Evolutionary conservation across 1,140 invertebrate species (phyloP), one percentile per base, ranked within the genome.

Genomic region (Triops cancriformis): DNA sequence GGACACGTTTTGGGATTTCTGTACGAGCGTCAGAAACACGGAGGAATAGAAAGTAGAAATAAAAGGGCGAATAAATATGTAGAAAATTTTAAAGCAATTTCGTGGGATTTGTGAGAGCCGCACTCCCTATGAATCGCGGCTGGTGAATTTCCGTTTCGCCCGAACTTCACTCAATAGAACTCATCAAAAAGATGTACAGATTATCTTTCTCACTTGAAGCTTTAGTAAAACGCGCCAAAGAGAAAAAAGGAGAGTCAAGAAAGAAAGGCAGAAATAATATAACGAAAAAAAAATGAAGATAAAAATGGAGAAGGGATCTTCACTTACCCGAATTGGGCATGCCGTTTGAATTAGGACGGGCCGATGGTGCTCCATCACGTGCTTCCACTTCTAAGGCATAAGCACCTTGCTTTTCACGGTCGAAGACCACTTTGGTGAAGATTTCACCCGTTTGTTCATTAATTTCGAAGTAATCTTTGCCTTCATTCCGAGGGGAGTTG

Each of bases 361-460:
- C 95, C 1, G 95, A 97, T 11, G 95, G 92, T 76, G 94, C 93
- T 73, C 95, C 95, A 85, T 98, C 96, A 73, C 94, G 87, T 0
- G 95, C 96, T 83, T 95, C 94, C 78, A 98, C 94, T 83, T 96
- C 94, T 80, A 98, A 85, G 11, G 95, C 95, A 85, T 97, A 98
- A 37, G 95, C 95, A 26, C 93, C 93, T 83, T 97, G 94, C 87
- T 96, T 96, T 85, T 96, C 94, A 80, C 96, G 91, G 87, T 96
- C 93, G 87, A 98, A 97, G 79, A 96, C 91, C 73, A 94, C 88
- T 85, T 95, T 96, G 2, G 95, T 97, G 85, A 93, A 96, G 80
- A 98, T 92, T 85, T 97, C 94, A 0, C 96, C 96, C 14, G 94
- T 94, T 83, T 96, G 92, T 83, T 91, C 88, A 86, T 97, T 95